Conservation (phyloP, 1,140 invertebrate genomes). For the Bemisia tabaci region DNA sequence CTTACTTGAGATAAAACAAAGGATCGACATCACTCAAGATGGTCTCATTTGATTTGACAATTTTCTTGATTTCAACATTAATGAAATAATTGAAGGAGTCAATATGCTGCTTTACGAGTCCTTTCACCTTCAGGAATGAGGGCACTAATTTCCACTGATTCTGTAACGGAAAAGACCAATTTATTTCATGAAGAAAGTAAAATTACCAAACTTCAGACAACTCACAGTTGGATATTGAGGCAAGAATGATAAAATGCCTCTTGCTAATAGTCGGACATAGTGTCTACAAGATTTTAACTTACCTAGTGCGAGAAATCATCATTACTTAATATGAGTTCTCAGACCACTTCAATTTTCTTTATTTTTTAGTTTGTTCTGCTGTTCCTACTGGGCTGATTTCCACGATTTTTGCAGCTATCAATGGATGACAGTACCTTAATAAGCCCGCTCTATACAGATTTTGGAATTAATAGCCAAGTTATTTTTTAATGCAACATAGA, state of each 20-base stretch:
- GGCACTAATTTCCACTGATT: slow-evolving; percentile 91
- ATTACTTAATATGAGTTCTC: background rate
- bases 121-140: slow-evolving; percentile 74
- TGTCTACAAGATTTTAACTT: background rate
- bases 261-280: background rate
- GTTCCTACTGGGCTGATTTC: no score
- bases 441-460: no score
- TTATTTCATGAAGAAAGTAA: background rate
- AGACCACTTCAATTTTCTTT: background rate
- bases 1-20: slow-evolving; percentile 88
- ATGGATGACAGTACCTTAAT: no score
- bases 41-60: slow-evolving; percentile 88
- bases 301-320: no score
- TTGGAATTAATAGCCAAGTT: no score
- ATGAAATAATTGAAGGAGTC: slow-evolving; percentile 99
- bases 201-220: background rate
- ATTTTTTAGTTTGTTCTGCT: no score
- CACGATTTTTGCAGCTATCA: no score
- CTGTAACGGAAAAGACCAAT: background rate
- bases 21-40: slow-evolving; percentile 89
- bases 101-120: slow-evolving; percentile 94
- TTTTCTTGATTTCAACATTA: slow-evolving; percentile 96
- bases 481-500: no score
- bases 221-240: background rate
- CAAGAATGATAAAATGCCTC: background rate